Evolutionary conservation across 2,888 invertebrate genomes (phyloP).

Genomic region (Pantelozetes paolii): DNA sequence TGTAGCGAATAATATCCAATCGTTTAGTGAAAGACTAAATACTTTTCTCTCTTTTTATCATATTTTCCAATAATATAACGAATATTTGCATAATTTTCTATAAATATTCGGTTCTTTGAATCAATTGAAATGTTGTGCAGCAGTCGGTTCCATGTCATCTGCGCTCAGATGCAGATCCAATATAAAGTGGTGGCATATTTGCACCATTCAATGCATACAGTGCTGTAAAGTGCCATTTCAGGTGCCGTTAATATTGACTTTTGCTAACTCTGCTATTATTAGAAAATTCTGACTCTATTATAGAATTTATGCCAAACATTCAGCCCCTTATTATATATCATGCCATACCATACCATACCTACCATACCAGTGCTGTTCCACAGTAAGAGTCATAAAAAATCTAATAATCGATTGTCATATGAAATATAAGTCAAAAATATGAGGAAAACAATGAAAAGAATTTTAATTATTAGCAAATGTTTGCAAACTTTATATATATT

Average conservation of each 20-base stretch:
- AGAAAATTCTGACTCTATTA: background rate
- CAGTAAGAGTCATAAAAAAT: slow-evolving; percentile 23
- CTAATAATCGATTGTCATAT: slow-evolving; percentile 21
- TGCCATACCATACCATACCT: background rate
- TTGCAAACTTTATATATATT: background rate
- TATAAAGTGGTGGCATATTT: slow-evolving; percentile 27
- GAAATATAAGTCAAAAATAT: background rate
- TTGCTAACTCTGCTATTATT: slow-evolving; percentile 25
- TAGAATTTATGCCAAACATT: background rate
- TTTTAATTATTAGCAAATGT: slow-evolving; percentile 30
- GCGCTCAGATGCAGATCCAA: slow-evolving; percentile 21
- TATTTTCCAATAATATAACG: slow-evolving; percentile 13
- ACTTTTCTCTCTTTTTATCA: slow-evolving; percentile 27
- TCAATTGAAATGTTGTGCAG: background rate
- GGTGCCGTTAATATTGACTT: slow-evolving; percentile 35
- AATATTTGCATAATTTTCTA: slow-evolving; percentile 34
- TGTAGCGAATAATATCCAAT: slow-evolving; percentile 18
- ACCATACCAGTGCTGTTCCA: background rate
- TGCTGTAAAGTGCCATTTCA: slow-evolving; percentile 33
- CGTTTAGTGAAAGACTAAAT: slow-evolving; percentile 15
- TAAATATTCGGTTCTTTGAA: slow-evolving; percentile 20
- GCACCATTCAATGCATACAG: slow-evolving; percentile 22
- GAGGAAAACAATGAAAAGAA: slow-evolving; percentile 28
- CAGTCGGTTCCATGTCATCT: slow-evolving; percentile 5
- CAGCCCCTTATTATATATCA: background rate